phyloP scores from a whole-genome alignment of 2,113 vertebrate genomes.

The Dipodomys stephensi region DNA sequence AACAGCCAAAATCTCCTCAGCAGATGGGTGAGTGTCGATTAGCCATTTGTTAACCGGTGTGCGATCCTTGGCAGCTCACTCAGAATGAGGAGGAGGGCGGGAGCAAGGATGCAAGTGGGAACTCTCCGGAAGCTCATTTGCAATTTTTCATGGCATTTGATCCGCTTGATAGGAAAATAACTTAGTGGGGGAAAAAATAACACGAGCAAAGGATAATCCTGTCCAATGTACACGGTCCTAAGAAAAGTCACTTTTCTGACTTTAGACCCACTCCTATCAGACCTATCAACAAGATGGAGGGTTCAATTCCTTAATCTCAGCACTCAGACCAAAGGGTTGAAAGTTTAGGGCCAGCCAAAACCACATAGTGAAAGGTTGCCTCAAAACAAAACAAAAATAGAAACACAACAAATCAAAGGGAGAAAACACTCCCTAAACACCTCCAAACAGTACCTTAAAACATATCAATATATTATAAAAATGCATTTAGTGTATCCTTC shows the following conservation, averaged over 20 bases:
- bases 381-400: too few species aligned
- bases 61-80: constrained; percentile 50
- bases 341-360: too few species aligned
- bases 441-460: background rate
- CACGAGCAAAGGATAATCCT: background rate
- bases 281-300: background rate
- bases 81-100: constrained; percentile 22
- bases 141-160: constrained; percentile 64
- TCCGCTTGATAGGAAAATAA: constrained; percentile 54
- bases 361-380: too few species aligned
- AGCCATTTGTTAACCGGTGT: constrained; percentile 74
- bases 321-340: too few species aligned
- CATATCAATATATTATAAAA: background rate
- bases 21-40: constrained; percentile 73
- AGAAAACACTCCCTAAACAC: background rate
- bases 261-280: background rate
- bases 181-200: constrained; percentile 31
- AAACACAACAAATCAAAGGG: too few species aligned
- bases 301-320: too few species aligned
- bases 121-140: constrained; percentile 44
- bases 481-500: background rate
- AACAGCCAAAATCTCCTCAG: constrained; percentile 67
- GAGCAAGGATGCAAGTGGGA: background rate
- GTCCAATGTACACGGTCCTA: constrained; percentile 1
- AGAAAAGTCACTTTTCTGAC: constrained; percentile 36